These are phyloP conservation scores for Rotaria magnacalcarata DNA, from an alignment of 2,888 invertebrate genomes.

Conservation along the genomic window DNA sequence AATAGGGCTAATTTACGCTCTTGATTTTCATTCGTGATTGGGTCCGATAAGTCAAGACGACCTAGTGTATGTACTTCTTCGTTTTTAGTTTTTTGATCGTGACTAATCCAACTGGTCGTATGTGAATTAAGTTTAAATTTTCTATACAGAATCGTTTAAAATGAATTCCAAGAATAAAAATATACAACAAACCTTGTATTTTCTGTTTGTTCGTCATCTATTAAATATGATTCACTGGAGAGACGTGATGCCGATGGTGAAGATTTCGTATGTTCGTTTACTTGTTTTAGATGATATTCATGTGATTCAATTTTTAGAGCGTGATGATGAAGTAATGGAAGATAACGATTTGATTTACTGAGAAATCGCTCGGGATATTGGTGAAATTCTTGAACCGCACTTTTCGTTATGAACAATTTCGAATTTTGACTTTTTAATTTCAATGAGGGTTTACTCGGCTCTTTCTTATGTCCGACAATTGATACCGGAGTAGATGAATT, in stretches of 20 bases:
- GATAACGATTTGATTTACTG: slow-evolving; percentile 16
- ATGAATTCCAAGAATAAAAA: too few species aligned
- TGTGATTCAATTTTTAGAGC: neutral
- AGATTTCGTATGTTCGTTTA: neutral
- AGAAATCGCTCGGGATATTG: neutral
- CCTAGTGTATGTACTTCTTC: neutral
- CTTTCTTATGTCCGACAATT: neutral
- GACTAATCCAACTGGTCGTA: too few species aligned
- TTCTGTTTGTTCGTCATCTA: neutral
- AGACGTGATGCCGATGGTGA: neutral
- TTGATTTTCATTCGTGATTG: neutral
- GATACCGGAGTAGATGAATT: neutral
- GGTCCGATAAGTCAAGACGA: neutral
- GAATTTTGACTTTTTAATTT: neutral
- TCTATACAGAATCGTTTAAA: too few species aligned
- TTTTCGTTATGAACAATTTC: neutral
- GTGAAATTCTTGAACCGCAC: neutral
- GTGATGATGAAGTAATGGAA: neutral
- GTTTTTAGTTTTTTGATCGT: too few species aligned
- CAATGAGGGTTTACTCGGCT: neutral
- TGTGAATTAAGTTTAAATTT: too few species aligned
- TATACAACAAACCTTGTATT: neutral
- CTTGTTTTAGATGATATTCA: neutral
- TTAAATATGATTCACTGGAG: neutral
- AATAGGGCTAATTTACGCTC: neutral